Evolutionary conservation across 2,888 invertebrate species (phyloP).

Genomic region (Sinopyrophorus schimmeli): DNA sequence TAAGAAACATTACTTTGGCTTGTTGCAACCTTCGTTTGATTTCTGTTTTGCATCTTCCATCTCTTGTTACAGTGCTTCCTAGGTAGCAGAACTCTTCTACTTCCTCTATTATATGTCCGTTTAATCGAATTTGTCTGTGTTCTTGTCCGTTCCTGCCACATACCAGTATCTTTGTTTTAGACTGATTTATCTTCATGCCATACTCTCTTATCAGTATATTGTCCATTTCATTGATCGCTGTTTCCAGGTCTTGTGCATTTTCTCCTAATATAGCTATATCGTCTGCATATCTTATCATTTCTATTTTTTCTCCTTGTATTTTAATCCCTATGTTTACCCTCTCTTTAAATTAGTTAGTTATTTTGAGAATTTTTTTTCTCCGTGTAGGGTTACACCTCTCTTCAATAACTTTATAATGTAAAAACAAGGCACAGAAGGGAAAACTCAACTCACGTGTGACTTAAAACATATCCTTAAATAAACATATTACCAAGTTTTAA

Average conservation of each 20-base stretch:
- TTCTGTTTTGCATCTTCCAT: background rate
- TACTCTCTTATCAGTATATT: constrained; percentile 1
- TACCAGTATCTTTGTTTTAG: background rate
- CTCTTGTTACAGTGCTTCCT: background rate
- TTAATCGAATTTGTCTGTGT: background rate
- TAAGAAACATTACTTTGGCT: background rate
- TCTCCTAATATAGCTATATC: constrained; percentile 1
- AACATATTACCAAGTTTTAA: no score
- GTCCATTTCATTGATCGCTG: constrained; percentile 3
- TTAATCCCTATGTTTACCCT: background rate
- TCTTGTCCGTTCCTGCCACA: background rate
- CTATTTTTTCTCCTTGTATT: constrained; percentile 5
- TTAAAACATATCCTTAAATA: no score
- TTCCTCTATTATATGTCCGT: background rate
- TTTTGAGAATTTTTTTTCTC: no score
- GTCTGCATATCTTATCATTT: constrained; percentile 2
- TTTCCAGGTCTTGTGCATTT: background rate
- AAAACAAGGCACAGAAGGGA: no score
- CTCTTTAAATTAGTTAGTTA: no score
- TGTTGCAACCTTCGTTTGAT: constrained; percentile 3
- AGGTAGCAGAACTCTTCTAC: constrained; percentile 1
- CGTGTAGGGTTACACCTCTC: no score
- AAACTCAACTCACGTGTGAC: no score
- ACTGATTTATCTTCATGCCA: constrained; percentile 1
- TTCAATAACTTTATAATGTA: no score